Base-by-base conservation (phyloP, 2,888 invertebrate genomes). In the Gerris lacustris region DNA sequence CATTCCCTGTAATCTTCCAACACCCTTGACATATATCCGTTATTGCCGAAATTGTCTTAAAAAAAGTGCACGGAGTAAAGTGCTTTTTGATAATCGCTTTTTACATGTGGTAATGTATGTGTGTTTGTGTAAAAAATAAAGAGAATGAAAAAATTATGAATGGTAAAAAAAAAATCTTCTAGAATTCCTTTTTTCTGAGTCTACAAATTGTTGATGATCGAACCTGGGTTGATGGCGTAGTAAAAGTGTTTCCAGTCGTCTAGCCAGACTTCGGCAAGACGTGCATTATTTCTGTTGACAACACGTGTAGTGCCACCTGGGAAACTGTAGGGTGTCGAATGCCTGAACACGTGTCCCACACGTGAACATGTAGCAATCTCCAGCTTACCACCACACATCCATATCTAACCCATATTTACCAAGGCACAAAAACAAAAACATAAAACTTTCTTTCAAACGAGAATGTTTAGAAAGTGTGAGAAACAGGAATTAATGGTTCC, bases 171-270 rank as follows among this genome's bases (percentile, higher is more conserved):
- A 31, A 31, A 31, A 31, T 31, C 31, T 31, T 31, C 31, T 31
- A 31, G 31, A 31, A 31, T 31, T 31, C 31, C 31, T 31, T 31
- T 31, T 31, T 31, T 31, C 31, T 31, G 31, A 31, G 31, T 31
- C 31, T 31, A 31, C 31, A 31, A 31, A 31, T 31, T 31, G 31
- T 31, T 31, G 31, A 31, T 31, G 31, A 55, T 72, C 77, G 81
- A 84, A 94, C 95, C 94, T 90, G 95, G 95, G 86, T 95, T 95
- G 86, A 96, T 94, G 85, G 92, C 93, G 90, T 94, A 96, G 90
- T 94, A 96, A 89, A 96, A 96, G 82, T 92, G 91, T 87, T 94
- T 94, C 92, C 97, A 97, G 80, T 96, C 94, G 85, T 98, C 98
- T 84, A 99, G 89, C 98, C 98, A 99, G 79, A 98, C 98, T 83